Base-by-base conservation (phyloP, 2,113 vertebrate species). In the Ornithorhynchus anatinus region DNA sequence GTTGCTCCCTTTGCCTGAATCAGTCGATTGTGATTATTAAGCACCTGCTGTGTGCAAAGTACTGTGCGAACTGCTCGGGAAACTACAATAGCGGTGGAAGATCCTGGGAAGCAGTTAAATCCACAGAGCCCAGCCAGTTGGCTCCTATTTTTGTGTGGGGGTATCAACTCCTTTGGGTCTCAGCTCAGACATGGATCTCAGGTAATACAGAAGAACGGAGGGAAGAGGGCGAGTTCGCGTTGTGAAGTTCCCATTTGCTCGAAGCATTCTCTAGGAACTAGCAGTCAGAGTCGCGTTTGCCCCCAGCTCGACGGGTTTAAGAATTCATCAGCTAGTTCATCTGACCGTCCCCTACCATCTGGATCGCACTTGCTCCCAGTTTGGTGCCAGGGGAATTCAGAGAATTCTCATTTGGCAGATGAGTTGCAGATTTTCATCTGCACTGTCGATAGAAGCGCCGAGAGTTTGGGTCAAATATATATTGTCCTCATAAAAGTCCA, bases 331-430 rank as follows among this genome's bases (percentile, higher is more conserved):
- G 15, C 25, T 37, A 44, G 31, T n/a, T 52, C 31, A 5, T 23
- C 15, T 25, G n/a, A 0, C 25, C 14, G 29, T 17, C 27, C n/a
- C 20, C 45, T 7, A 14, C 53, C 48, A 62, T 23, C 62, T 63
- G 45, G 10, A 12, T 5, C 10, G 6, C 33, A 1, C 43, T 20
- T 81, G 67, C 57, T 63, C 16, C 29, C 53, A 50, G 36, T 29
- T 14, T 7, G 3, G 47, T 2, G 9, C 59, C 40, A 52, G 51
- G 59, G 59, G 75, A 53, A 72, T 75, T 52, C 69, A 50, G 54
- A 65, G 65, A 66, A 57, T 85, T 63, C 51, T 57, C 42, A 16
- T 47, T 75, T 73, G 59, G 59, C 45, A 33, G 37, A 50, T 63
- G 37, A 64, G 72, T 36, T 2, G 2, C 59, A 70, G 69, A 37